phyloP scores from a whole-genome alignment of 1,140 invertebrate genomes.

The Sycobia sp. region DNA sequence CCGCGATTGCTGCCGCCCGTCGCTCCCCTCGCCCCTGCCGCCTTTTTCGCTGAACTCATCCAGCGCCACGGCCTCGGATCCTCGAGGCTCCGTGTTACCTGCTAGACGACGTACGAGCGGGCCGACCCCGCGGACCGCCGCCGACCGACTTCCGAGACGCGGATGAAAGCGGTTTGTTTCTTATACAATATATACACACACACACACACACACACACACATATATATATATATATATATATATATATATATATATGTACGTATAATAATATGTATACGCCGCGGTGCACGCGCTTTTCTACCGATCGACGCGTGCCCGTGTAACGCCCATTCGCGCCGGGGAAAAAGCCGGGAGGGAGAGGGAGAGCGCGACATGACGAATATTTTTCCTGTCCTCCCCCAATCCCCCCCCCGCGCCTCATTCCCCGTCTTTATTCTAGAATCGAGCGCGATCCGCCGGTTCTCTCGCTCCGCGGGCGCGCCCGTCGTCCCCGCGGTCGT shows the following conservation, averaged over 20 bases:
- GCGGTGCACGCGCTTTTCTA: conserved; percentile 1
- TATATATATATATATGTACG: too few relatives aligned
- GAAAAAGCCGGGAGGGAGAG: neutral
- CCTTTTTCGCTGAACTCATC: conserved; percentile 15
- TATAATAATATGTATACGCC: too few relatives aligned
- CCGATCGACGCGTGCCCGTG: neutral
- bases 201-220: too few relatives aligned
- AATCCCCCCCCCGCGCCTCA: neutral
- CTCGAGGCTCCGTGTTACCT: neutral
- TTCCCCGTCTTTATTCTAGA: too few relatives aligned
- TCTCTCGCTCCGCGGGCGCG: too few relatives aligned
- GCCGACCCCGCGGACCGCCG: neutral
- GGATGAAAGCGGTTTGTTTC: conserved; percentile 6
- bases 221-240: too few relatives aligned
- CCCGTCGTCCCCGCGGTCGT: neutral
- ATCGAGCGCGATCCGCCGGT: too few relatives aligned
- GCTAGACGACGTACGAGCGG: too few relatives aligned
- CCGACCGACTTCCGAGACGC: neutral
- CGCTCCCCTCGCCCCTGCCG: neutral
- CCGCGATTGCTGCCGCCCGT: neutral
- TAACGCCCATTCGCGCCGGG: neutral
- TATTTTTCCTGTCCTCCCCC: neutral
- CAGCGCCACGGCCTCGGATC: neutral
- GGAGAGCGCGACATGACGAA: neutral
- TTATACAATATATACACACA: too few relatives aligned